Base-by-base conservation (phyloP, 2,888 invertebrate genomes). In the Dynastes hyllus region DNA sequence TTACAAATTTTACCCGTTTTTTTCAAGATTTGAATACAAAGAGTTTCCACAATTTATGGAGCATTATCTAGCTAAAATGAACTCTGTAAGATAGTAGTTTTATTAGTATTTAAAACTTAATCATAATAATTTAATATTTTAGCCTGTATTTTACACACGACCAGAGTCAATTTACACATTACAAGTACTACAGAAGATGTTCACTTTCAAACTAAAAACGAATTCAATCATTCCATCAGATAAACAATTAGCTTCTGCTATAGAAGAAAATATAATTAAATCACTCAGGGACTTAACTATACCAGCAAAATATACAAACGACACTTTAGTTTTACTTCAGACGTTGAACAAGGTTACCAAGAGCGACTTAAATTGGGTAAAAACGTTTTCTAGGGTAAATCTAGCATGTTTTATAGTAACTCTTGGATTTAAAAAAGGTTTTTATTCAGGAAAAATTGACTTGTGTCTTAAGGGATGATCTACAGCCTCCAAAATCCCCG, bases 131-230 rank as follows among this genome's bases (percentile, higher is more conserved):
- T 3, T 40, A 40, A n/a, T 32, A 32, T 61, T 78, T 70, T 63
- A 78, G 78, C 29, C 61, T 51, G 50, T 13, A 1, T 78, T 78
- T 53, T 78, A 53, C 32, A 29, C 27, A 27, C n/a, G 40, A 53
- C 71, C 73, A 1, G 78, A 78, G 27, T 71, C 73, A 11, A 27
- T 73, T 5, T 73, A 78, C 40, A 55, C 55, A 13, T 9, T 78
- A 22, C 78, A 78, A 73, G 61, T 66, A 6, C 27, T 78, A 4
- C 55, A 27, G 8, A 78, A 78, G 37, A 66, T 78, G n/a, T 78
- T 58, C 16, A 27, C 13, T 6, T 27, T 61, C 4, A 78, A 78
- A 51, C 32, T 51, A 45, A 50, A 77, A 50, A 27, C 69, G 27
- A 50, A 50, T 45, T 22, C 50, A 45, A 11, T 40, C 8, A 27